Percentiles rank a stretch among this genome's conserved stretches.
These are phyloP conservation scores for Phalacrocorax carbo DNA, from an alignment of 2,113 vertebrate genomes.

Conservation along the genomic window DNA sequence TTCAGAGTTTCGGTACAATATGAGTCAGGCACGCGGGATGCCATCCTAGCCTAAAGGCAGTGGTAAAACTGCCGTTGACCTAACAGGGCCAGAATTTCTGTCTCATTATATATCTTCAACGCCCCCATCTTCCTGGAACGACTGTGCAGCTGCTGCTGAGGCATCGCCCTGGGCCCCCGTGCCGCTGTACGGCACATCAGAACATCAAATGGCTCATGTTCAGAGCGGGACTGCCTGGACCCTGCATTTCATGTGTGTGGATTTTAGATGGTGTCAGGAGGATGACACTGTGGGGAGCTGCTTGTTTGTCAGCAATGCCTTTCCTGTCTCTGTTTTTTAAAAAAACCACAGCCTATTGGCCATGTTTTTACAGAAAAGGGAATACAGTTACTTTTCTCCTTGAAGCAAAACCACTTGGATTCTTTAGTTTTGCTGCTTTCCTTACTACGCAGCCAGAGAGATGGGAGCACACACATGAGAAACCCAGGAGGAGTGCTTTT, in stretches of 20 bases:
- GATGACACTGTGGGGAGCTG: neutral
- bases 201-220: neutral
- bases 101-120: neutral
- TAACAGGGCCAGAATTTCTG: neutral
- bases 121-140: neutral
- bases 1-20: neutral
- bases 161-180: accelerated
- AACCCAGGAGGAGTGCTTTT: neutral
- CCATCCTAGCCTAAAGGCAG: neutral
- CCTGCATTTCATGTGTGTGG: neutral
- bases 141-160: neutral
- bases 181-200: neutral
- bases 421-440: neutral
- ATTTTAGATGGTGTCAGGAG: neutral
- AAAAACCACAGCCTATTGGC: neutral
- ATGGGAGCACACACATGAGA: neutral
- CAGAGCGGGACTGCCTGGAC: accelerated
- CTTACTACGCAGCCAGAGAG: neutral
- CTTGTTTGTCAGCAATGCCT: neutral
- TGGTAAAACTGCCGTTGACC: neutral
- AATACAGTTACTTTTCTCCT: neutral
- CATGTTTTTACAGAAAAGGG: neutral
- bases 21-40: neutral
- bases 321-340: neutral
- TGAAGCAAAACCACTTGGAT: neutral